These are phyloP conservation scores for Lagocephalus sceleratus DNA, from an alignment of 2,797 vertebrate genomes.

Conservation along the genomic window DNA sequence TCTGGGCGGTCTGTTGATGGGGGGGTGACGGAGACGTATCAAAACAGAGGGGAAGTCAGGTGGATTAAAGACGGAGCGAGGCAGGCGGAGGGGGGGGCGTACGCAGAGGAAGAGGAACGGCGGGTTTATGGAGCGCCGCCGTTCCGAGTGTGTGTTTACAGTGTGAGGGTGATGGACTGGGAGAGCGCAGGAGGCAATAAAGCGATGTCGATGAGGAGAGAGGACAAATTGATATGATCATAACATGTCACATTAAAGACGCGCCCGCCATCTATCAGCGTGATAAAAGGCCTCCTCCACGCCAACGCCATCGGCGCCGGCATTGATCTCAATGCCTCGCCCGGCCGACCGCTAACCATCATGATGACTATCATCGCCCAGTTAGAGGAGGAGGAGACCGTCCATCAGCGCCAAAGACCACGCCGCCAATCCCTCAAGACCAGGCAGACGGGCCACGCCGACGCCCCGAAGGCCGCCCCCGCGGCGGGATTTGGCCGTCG, in stretches of 20 bases:
- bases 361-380: constrained; percentile 66
- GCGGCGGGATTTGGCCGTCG: too few relatives aligned
- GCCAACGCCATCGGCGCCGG: constrained; percentile 42
- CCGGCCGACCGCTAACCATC: constrained; percentile 59
- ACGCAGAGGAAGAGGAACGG: constrained; percentile 24
- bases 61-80: constrained; percentile 21
- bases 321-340: constrained; percentile 64
- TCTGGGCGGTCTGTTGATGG: constrained; percentile 30
- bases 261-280: constrained; percentile 69
- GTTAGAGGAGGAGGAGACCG: constrained; percentile 34
- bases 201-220: constrained; percentile 66
- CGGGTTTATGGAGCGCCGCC: constrained; percentile 54
- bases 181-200: constrained; percentile 64
- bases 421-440: too few relatives aligned
- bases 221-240: constrained; percentile 76
- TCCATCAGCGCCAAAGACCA: constrained; percentile 19
- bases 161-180: constrained; percentile 51
- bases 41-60: constrained; percentile 37
- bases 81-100: constrained; percentile 2
- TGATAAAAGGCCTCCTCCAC: constrained; percentile 69
- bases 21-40: constrained; percentile 25
- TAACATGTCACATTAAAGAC: constrained; percentile 75
- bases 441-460: background rate
- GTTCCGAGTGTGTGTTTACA: constrained; percentile 60
- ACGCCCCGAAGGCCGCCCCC: too few relatives aligned